Percentiles rank a stretch among this genome's conserved stretches.
phyloP scores from a whole-genome alignment of 2,797 vertebrate genomes.

The Karalla daura region DNA sequence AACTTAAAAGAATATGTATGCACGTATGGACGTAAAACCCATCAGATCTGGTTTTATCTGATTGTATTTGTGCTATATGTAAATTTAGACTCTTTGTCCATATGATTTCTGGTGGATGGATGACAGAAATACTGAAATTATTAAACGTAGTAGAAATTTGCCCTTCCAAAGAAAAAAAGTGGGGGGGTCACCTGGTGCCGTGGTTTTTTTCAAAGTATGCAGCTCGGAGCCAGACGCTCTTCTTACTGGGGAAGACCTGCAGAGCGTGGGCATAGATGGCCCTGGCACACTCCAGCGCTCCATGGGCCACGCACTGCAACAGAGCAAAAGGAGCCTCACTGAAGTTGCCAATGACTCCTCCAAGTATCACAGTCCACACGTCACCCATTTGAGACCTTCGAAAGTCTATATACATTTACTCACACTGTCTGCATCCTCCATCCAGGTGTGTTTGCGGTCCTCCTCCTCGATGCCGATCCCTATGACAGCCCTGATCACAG shows the following conservation, averaged over 20 bases:
- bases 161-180: no score
- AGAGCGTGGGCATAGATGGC: slow-evolving; percentile 97
- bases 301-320: slow-evolving; percentile 94
- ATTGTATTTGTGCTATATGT: no score
- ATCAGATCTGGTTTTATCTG: no score
- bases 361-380: no score
- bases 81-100: no score
- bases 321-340: slow-evolving; percentile 32
- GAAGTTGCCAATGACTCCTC: not conserved
- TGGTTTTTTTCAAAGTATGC: slow-evolving; percentile 99
- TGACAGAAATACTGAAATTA: no score
- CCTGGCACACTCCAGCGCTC: slow-evolving; percentile 94
- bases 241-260: slow-evolving; percentile 98
- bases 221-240: slow-evolving; percentile 97
- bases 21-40: no score
- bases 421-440: slow-evolving; percentile 98
- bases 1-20: no score
- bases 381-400: no score
- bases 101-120: no score
- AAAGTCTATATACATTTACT: slow-evolving; percentile 49
- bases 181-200: slow-evolving; percentile 93
- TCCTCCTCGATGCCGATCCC: slow-evolving; percentile 98
- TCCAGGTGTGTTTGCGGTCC: slow-evolving; percentile 98
- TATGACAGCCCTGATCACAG: slow-evolving; percentile 94
- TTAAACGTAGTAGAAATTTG: no score